Percentiles rank a stretch among this genome's conserved stretches.
These are phyloP conservation scores for Drosophila paracracens DNA, from an alignment of 2,888 invertebrate genomes.

Conservation along the genomic window DNA sequence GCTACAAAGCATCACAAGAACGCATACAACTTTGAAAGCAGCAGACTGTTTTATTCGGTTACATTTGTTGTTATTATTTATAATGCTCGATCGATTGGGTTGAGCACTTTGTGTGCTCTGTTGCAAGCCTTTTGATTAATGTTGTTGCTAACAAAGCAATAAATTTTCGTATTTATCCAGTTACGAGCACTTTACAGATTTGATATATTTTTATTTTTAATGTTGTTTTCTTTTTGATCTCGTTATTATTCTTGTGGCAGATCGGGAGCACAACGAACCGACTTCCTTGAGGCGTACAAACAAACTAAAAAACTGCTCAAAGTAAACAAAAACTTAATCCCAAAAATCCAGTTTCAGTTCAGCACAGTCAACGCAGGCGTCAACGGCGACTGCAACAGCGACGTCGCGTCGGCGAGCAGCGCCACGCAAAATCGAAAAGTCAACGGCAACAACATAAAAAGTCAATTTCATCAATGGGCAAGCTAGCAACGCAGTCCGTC, in stretches of 20 bases:
- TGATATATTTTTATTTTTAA: slow-evolving; percentile 32
- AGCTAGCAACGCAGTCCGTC: slow-evolving; percentile 28
- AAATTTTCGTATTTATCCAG: slow-evolving; percentile 67
- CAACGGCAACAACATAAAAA: slow-evolving; percentile 77
- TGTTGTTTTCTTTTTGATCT: slow-evolving; percentile 15
- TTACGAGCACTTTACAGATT: slow-evolving; percentile 66
- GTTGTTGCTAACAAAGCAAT: slow-evolving; percentile 60
- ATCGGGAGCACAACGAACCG: slow-evolving; percentile 70
- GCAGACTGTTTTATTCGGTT: slow-evolving; percentile 36
- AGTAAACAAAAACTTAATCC: slow-evolving; percentile 84
- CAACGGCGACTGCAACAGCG: slow-evolving; percentile 18
- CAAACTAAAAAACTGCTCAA: slow-evolving; percentile 83
- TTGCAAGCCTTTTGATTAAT: slow-evolving; percentile 66
- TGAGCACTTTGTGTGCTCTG: slow-evolving; percentile 55
- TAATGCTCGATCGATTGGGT: slow-evolving; percentile 23
- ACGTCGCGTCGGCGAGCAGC: slow-evolving; percentile 29
- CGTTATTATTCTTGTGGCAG: slow-evolving; percentile 37
- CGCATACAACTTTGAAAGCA: slow-evolving; percentile 46
- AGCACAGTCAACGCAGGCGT: slow-evolving; percentile 23
- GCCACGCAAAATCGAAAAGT: slow-evolving; percentile 65
- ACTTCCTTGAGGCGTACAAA: slow-evolving; percentile 81
- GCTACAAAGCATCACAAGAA: slow-evolving; percentile 32
- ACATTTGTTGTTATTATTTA: slow-evolving; percentile 63
- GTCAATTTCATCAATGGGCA: slow-evolving; percentile 84
- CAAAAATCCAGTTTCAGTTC: slow-evolving; percentile 76